Evolutionary conservation across 2,888 invertebrate species (phyloP).

Genomic region (Rutpela maculata): DNA sequence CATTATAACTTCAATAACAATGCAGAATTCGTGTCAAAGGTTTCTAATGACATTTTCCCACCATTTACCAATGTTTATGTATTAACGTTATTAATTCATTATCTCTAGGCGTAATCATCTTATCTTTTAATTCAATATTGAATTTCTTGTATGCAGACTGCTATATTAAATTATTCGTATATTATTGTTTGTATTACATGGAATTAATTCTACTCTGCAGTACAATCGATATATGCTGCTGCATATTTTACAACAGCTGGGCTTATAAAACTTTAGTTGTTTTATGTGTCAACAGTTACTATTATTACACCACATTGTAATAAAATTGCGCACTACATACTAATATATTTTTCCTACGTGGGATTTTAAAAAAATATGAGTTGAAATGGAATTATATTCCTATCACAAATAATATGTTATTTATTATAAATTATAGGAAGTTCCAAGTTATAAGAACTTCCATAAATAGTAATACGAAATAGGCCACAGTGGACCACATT

Average conservation of each 20-base stretch:
- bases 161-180: slow-evolving; percentile 3
- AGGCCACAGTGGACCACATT: too few species aligned
- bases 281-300: not conserved
- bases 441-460: too few species aligned
- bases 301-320: not conserved
- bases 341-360: too few species aligned
- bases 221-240: slow-evolving; percentile 35
- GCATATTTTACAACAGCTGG: slow-evolving; percentile 20
- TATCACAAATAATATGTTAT: too few species aligned
- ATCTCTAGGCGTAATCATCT: not conserved
- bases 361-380: too few species aligned
- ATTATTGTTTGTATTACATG: slow-evolving; percentile 10
- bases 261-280: not conserved
- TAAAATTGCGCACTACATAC: too few species aligned
- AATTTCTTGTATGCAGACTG: slow-evolving; percentile 3
- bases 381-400: too few species aligned
- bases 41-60: not conserved
- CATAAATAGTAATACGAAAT: too few species aligned
- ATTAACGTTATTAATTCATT: not conserved
- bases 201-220: slow-evolving; percentile 34
- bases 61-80: not conserved
- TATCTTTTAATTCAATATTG: not conserved
- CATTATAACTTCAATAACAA: not conserved
- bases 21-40: not conserved
- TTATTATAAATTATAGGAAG: too few species aligned